Evolutionary conservation across 2,797 vertebrate species (phyloP), one percentile per base, ranked within the genome.

Genomic region (Halcyon badia): DNA sequence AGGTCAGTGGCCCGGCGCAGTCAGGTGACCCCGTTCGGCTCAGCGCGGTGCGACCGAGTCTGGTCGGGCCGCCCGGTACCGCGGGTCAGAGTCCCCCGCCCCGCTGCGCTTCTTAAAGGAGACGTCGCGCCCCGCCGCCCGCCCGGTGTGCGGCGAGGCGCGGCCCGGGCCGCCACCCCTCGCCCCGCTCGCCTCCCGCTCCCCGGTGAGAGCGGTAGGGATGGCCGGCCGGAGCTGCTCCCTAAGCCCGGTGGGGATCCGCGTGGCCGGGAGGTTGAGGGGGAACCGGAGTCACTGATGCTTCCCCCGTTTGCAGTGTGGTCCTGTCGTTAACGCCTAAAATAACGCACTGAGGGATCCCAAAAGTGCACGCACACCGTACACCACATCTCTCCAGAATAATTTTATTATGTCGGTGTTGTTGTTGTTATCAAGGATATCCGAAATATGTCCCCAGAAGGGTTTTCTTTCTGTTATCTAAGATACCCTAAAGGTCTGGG

Each of bases 21-120:
- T 99, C 99, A 99, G 97, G 97, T 99, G 98, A 98, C 97, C 94
- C 44, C 5, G 46, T n/a, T 35, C 16, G 30, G 28, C 52, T 30
- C 30, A 30, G 52, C 17, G 52, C 96, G 72, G 89, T 95, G 11
- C n/a, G 60, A 22, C 97, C 35, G 41, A 41, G 41, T 15, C 11
- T 6, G 28, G 21, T 18, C 26, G 60, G 90, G 69, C 88, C 82
- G 69, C 86, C 87, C 83, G 30, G 56, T 79, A 78, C 75, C 94
- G 81, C 48, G 94, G 94, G 96, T 93, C 71, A 83, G 90, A 96
- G 91, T 90, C 95, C 26, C 15, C 31, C 48, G 19, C 14, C 14
- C 37, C 8, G 56, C 54, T 46, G 22, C 30, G 24, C 31, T 31
- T 35, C 60, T 65, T 54, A 65, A 65, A 64, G 75, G 60, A 19